Conservation (phyloP, 2,113 vertebrate species). For the Amblyopsis rosae region DNA sequence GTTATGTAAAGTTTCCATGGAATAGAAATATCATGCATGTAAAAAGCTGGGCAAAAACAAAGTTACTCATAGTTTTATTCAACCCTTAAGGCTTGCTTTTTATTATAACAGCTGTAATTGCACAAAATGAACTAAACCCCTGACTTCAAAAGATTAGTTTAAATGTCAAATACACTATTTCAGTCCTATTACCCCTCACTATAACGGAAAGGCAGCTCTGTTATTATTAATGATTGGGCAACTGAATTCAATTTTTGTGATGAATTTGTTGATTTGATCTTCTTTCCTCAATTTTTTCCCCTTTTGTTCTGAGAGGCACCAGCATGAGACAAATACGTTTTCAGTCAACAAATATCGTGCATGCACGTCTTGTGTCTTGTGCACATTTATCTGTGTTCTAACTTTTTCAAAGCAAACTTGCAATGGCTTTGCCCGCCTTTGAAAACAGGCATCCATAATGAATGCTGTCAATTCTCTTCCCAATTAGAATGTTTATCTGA, state of each 20-base stretch:
- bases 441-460: conserved; percentile 72
- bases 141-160: neutral
- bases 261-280: conserved; percentile 46
- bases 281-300: conserved; percentile 11
- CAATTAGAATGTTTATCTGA: conserved; percentile 77
- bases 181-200: no score
- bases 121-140: neutral
- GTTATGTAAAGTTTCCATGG: no score
- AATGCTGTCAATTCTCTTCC: conserved; percentile 72
- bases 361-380: conserved; percentile 47
- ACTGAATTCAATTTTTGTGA: conserved; percentile 29
- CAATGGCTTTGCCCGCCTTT: conserved; percentile 62
- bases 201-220: neutral
- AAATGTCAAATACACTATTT: neutral
- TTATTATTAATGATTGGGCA: conserved; percentile 26
- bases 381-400: conserved; percentile 58
- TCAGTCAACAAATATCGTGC: conserved; percentile 58
- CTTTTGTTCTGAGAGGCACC: conserved; percentile 46
- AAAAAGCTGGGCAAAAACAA: conserved; percentile 3
- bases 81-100: neutral
- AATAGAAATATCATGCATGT: no score
- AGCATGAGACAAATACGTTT: conserved; percentile 46
- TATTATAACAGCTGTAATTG: conserved; percentile 5
- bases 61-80: neutral
- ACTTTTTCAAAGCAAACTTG: conserved; percentile 61